Conservation (phyloP, 1,140 invertebrate species). For the Trachelipus rathkii region DNA sequence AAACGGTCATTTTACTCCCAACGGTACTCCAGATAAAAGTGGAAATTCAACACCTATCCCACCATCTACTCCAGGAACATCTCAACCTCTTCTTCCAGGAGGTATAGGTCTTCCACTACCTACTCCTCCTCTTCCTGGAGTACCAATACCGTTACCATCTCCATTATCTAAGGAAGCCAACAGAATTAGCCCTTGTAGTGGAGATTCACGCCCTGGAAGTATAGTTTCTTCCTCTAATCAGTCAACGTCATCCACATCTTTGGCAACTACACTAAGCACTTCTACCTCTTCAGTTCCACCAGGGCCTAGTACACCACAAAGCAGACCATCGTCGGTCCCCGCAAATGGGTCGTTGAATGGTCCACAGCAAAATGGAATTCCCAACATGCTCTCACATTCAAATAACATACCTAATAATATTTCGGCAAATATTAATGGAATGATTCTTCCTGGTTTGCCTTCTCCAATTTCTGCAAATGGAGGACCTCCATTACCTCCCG, state of each 20-base stretch:
- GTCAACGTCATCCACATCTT: not conserved
- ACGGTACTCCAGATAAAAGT: not conserved
- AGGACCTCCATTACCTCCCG: not conserved
- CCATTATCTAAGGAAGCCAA: not conserved
- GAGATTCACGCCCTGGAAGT: not conserved
- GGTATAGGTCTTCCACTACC: not conserved
- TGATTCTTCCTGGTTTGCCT: not conserved
- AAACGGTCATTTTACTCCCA: not conserved
- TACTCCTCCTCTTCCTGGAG: not conserved
- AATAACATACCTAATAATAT: not conserved
- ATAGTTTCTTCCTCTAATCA: not conserved
- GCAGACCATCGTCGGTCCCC: not conserved
- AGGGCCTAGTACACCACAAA: not conserved
- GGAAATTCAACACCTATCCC: not conserved
- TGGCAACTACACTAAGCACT: not conserved
- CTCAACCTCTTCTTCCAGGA: not conserved
- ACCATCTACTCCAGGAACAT: not conserved
- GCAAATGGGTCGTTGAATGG: not conserved
- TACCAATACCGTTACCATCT: not conserved
- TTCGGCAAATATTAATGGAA: not conserved
- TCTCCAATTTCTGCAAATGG: not conserved
- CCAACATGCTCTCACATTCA: not conserved
- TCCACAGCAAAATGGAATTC: not conserved
- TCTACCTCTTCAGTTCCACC: slow-evolving; percentile 9
- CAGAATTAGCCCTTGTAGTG: not conserved